Evolutionary conservation across 2,113 vertebrate species (phyloP).

Genomic region (Pygoscelis antarcticus): DNA sequence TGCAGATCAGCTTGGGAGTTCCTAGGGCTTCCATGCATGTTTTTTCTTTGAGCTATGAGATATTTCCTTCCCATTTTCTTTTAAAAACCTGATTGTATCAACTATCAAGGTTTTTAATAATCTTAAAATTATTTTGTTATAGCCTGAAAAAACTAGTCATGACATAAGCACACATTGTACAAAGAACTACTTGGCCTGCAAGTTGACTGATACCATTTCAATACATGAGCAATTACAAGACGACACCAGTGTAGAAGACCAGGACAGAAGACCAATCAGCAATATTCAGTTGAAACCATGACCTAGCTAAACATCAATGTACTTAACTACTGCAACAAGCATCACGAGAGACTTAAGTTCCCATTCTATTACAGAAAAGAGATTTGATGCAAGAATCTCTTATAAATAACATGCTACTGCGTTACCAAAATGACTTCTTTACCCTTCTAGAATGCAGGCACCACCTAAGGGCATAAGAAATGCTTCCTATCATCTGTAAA

Average conservation of each 20-base stretch:
- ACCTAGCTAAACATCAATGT: neutral
- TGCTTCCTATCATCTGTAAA: neutral
- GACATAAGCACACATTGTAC: neutral
- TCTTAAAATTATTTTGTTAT: neutral
- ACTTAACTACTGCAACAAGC: neutral
- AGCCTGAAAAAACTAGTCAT: neutral
- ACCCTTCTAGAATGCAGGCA: neutral
- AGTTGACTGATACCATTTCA: neutral
- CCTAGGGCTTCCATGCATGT: neutral
- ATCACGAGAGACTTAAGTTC: neutral
- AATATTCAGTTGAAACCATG: neutral
- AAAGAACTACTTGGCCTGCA: neutral
- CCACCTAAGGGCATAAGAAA: neutral
- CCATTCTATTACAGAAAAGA: neutral
- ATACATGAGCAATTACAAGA: neutral
- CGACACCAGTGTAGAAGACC: neutral
- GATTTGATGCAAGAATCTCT: neutral
- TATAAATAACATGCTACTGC: neutral
- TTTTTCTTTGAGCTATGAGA: neutral
- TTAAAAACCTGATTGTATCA: neutral
- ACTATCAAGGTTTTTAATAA: neutral
- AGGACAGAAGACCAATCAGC: neutral
- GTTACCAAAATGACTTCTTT: neutral
- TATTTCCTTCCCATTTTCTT: neutral
- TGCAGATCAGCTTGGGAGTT: neutral